A percentile compares a stretch with the other conserved stretches of the same genome.
phyloP scores from a whole-genome alignment of 1,140 invertebrate species.

The Papilio glaucus region DNA sequence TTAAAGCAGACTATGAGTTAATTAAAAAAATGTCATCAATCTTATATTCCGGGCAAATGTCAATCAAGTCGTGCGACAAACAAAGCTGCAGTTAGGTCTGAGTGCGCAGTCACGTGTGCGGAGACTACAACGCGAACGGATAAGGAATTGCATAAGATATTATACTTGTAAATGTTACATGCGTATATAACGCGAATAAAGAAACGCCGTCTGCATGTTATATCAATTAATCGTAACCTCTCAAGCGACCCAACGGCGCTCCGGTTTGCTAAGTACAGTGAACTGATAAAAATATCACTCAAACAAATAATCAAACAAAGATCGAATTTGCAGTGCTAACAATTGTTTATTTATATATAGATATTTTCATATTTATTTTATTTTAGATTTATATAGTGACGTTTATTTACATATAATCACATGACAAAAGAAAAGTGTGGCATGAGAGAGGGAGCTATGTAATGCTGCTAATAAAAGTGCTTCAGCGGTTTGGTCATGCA shows the following conservation, averaged over 20 bases:
- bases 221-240: constrained; percentile 34
- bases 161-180: constrained; percentile 29
- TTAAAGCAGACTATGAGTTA: not conserved
- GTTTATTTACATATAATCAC: not conserved
- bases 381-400: too few species aligned
- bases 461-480: too few species aligned
- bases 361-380: too few species aligned
- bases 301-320: constrained; percentile 13
- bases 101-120: not conserved
- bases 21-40: not conserved
- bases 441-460: too few species aligned
- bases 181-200: constrained; percentile 14
- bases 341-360: not conserved
- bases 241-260: constrained; percentile 13
- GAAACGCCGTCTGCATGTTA: constrained; percentile 30
- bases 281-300: constrained; percentile 28
- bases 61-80: not conserved
- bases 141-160: constrained; percentile 31
- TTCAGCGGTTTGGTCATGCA: not conserved
- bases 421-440: not conserved
- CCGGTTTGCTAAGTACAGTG: constrained; percentile 11
- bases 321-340: not conserved
- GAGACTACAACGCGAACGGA: not conserved
- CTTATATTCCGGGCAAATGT: not conserved
- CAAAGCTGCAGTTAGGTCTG: not conserved